Base-by-base conservation (phyloP, 2,888 invertebrate species). In the Ectemnius cavifrons region DNA sequence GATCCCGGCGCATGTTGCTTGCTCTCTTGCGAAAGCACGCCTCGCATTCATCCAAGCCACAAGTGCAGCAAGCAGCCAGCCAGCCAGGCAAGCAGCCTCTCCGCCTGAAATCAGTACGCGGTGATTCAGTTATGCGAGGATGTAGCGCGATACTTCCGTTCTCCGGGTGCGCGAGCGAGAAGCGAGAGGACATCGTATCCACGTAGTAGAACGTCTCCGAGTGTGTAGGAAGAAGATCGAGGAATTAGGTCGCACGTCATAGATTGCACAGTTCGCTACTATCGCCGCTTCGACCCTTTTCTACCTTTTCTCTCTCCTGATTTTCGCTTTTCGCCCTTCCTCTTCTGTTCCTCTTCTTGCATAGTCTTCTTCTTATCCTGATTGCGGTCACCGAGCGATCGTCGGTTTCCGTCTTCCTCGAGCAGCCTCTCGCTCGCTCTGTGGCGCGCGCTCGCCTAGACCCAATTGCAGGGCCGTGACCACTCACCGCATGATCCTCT, bases 201-300 rank as follows among this genome's bases (percentile, higher is more conserved):
- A 5, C n/a, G 52, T 52, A 52, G n/a, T 14, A 52, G 52, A 52
- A 52, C n/a, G 52, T 65, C 49, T 57, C 60, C 45, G 76, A 78
- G 73, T 79, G 80, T 84, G 83, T 84, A 85, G 84, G 85, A 86
- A 88, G 86, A 85, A 84, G 52, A 52, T 83, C 68, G 73, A 81
- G 76, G 81, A 89, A 88, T 89, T 87, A 81, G 88, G 88, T 88
- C 88, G 86, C 74, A 75, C 84, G 86, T 86, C 86, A 84, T 83
- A 79, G 86, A 87, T 87, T 88, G 85, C 83, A 82, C 85, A 78
- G 70, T 23, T 69, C 45, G 58, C 58, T 20, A 23, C 64, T 61
- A 37, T 60, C 45, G n/a, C 56, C 58, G 45, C 59, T 6, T 8
- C 8, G 3, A 4, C 47, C n/a, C n/a, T 14, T n/a, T 47, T 47